These are phyloP conservation scores for Holcopasites calliopsidis DNA, from an alignment of 1,140 invertebrate species.

Conservation along the genomic window DNA sequence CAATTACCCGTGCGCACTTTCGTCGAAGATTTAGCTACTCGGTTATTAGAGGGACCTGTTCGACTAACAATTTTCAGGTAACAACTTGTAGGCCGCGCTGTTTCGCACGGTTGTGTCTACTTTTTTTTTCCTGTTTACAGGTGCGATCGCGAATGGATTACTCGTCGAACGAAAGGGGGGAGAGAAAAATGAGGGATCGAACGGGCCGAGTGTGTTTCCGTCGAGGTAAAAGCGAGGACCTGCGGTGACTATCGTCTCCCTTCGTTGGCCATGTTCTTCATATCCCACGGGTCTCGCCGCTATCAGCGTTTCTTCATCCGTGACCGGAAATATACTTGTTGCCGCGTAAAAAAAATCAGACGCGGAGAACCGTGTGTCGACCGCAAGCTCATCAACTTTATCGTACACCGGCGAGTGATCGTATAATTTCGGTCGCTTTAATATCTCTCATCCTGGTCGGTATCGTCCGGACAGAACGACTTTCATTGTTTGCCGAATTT, in stretches of 20 bases:
- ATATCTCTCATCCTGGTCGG: neutral
- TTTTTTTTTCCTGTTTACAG: slow-evolving; percentile 6
- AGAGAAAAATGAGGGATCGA: neutral
- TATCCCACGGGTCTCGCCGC: slow-evolving; percentile 44
- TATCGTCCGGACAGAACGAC: neutral
- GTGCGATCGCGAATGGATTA: slow-evolving; percentile 8
- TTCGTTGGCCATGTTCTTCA: slow-evolving; percentile 43
- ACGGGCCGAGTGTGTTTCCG: slow-evolving; percentile 31
- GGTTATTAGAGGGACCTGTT: no score
- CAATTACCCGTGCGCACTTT: no score
- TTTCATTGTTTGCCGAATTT: neutral
- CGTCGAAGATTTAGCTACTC: no score
- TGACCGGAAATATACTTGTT: slow-evolving; percentile 49
- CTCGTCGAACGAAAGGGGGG: neutral
- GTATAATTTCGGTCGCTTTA: slow-evolving; percentile 16
- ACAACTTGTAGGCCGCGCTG: no score
- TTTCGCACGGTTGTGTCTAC: neutral
- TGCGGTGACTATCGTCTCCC: slow-evolving; percentile 52
- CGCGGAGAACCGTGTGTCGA: neutral
- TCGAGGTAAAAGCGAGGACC: slow-evolving; percentile 46
- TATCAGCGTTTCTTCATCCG: slow-evolving; percentile 47
- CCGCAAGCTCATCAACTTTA: slow-evolving; percentile 28
- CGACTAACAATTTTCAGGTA: neutral
- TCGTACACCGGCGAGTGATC: slow-evolving; percentile 6
- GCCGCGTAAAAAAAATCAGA: slow-evolving; percentile 2